Evolutionary conservation across 2,797 vertebrate species (phyloP), one percentile per base, ranked within the genome.

Genomic region (Acrocephalus scirpaceus): DNA sequence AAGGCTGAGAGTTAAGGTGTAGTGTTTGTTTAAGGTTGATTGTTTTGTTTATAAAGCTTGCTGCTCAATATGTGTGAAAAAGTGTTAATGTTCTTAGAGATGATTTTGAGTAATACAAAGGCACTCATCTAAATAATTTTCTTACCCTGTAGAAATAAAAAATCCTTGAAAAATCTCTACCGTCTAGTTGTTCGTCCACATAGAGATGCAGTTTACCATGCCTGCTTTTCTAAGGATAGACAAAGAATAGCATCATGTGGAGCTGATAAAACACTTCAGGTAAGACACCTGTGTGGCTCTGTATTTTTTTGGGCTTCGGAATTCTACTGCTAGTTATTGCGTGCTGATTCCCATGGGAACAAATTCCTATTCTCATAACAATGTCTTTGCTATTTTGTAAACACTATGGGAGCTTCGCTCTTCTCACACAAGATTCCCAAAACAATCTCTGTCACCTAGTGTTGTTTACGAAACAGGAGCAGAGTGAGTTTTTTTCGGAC

Each of bases 241-340:
- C 94, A 98, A 88, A 99, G 98, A 97, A 98, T 99, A 58, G 99
- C 99, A 84, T 99, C 99, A 36, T 99, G 99, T 97, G 99, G 99
- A 82, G 98, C 98, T 93, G 98, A 98, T 97, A 99, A 98, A 97
- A 99, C 97, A 2, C 97, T 99, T 73, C 99, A 98, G 99, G 99
- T 99, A 98, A 97, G 90, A 71, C 30, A 27, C 9, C 12, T 66
- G 0, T 13, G 27, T 36, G 36, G 36, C 36, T 36, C 36, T 36
- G 36, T 36, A 36, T 36, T 36, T 36, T 36, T 36, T 36, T 36
- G 36, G 36, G 36, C 36, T 36, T 36, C 36, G 10, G 36, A 36
- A 36, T 36, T 36, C 36, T 36, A 36, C 36, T 36, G 36, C 36
- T 36, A 36, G 36, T 36, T 36, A 36, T 36, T 36, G 36, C 36